Evolutionary conservation across 2,797 vertebrate species (phyloP).

Genomic region (Centroberyx gerrardi): DNA sequence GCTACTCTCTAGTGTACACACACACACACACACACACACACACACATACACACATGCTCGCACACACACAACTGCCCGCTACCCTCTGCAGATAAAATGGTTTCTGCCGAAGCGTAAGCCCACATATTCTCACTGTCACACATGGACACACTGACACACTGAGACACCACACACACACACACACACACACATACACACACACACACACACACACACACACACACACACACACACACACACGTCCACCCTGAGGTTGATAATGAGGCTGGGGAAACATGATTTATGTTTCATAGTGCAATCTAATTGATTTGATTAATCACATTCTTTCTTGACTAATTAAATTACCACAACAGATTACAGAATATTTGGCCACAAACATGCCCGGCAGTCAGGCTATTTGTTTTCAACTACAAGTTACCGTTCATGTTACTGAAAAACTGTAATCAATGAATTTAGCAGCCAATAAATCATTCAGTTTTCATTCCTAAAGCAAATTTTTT

Average conservation of each 20-base stretch:
- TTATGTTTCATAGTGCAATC: conserved; percentile 79
- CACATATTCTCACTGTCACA: conserved; percentile 69
- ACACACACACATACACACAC: conserved; percentile 16
- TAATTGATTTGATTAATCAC: conserved; percentile 84
- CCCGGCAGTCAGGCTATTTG: conserved; percentile 58
- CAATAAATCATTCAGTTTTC: conserved; percentile 57
- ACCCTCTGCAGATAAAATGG: conserved; percentile 67
- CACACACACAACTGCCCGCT: conserved; percentile 41
- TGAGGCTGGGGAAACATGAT: conserved; percentile 77
- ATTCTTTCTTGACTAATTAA: conserved; percentile 82
- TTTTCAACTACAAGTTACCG: conserved; percentile 56
- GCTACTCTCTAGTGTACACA: conserved; percentile 68
- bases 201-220: conserved; percentile 28
- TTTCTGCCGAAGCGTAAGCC: conserved; percentile 64
- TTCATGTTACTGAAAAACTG: conserved; percentile 48
- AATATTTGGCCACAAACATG: conserved; percentile 73
- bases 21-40: conserved; percentile 27
- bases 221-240: conserved; percentile 17
- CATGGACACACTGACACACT: conserved; percentile 54
- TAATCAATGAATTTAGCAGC: conserved; percentile 68
- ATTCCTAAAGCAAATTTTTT: conserved; percentile 34
- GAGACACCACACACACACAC: conserved; percentile 37
- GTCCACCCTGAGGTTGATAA: conserved; percentile 71
- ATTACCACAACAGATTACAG: conserved; percentile 82
- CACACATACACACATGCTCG: conserved; percentile 23